A percentile compares a stretch with the other conserved stretches of the same genome.
These are phyloP conservation scores for Phrynosoma platyrhinos DNA, from an alignment of 2,113 vertebrate genomes.

Conservation along the genomic window DNA sequence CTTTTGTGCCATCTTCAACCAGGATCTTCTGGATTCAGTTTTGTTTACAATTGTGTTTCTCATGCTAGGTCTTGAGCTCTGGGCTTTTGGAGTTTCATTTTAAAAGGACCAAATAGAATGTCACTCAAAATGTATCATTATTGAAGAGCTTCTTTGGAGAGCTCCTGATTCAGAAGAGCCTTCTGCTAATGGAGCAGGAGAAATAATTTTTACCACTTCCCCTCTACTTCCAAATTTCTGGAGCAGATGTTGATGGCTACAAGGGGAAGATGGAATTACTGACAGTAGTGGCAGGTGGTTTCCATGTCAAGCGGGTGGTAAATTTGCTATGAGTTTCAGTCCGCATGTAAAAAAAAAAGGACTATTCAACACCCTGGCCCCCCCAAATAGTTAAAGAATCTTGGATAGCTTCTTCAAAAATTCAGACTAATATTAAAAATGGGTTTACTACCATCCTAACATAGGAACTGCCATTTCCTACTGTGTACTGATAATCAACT, in stretches of 20 bases:
- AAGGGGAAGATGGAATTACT: not conserved
- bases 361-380: not conserved
- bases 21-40: constrained; percentile 21
- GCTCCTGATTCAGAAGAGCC: not conserved
- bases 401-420: too few relatives aligned
- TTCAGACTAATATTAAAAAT: too few relatives aligned
- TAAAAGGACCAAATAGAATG: not conserved
- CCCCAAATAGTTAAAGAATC: too few relatives aligned
- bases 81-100: not conserved
- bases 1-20: not conserved
- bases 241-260: not conserved
- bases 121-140: not conserved
- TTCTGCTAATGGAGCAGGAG: not conserved
- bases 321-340: not conserved
- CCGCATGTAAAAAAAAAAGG: not conserved
- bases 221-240: not conserved
- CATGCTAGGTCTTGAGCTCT: constrained; percentile 15
- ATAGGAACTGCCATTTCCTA: too few relatives aligned
- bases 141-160: not conserved
- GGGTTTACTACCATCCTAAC: too few relatives aligned
- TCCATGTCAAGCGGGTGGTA: not conserved
- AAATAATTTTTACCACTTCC: not conserved
- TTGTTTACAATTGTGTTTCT: constrained; percentile 34
- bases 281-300: too few relatives aligned
- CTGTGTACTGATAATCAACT: too few relatives aligned